Evolutionary conservation across 2,797 vertebrate species (phyloP).

Genomic region (Anolis apletophallus): DNA sequence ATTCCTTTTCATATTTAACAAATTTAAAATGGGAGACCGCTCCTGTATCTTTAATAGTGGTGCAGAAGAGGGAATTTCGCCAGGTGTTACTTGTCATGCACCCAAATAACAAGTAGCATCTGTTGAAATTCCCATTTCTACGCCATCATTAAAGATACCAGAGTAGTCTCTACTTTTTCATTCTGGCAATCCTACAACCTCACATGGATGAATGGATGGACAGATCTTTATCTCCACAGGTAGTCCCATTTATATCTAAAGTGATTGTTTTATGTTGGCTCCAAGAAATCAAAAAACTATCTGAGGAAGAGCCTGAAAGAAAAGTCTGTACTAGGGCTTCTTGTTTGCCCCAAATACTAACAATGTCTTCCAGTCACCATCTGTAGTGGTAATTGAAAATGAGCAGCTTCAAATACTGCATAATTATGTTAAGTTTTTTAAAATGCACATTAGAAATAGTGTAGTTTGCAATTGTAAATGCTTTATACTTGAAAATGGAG

Average conservation of each 20-base stretch:
- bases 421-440: not conserved
- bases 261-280: not conserved
- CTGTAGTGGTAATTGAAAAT: not conserved
- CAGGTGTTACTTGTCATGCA: not conserved
- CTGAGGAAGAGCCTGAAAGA: not conserved
- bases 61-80: too few species aligned
- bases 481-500: not conserved
- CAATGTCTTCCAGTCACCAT: not conserved
- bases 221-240: not conserved
- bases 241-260: not conserved
- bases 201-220: too few species aligned
- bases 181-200: too few species aligned
- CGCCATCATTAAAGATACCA: too few species aligned
- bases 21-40: too few species aligned
- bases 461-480: not conserved
- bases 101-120: too few species aligned
- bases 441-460: not conserved
- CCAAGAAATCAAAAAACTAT: not conserved
- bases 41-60: too few species aligned
- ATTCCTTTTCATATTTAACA: not conserved
- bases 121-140: too few species aligned
- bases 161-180: too few species aligned
- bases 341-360: not conserved
- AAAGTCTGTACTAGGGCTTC: not conserved
- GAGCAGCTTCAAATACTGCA: not conserved